Base-by-base conservation (phyloP, 2,888 invertebrate species). In the Drosophila maculinotata region DNA sequence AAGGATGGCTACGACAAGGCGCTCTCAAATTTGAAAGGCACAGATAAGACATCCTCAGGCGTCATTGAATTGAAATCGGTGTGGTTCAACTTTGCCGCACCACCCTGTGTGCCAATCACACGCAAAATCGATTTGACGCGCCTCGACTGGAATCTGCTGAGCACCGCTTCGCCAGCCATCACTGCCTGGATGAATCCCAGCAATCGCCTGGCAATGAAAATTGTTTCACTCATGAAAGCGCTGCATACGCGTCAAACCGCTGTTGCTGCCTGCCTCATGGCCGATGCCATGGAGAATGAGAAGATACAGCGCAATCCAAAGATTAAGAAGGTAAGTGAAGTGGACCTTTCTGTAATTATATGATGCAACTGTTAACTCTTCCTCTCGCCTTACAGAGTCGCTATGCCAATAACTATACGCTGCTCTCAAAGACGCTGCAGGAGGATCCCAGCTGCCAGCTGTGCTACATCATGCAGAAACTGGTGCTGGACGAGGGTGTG, bases 121-220 rank as follows among this genome's bases (percentile, higher is more conserved):
- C 94, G 97, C 76, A 98, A 98, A 92, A 97, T 98, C 79, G 98
- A 98, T 90, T 97, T 96, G 86, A 98, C 98, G 0, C 95, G 98
- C 81, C 92, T 98, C 83, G 98, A 99, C 92, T 99, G 99, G 98
- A 99, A 99, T 92, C 92, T 99, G 54, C 92, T 99, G 51, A 98
- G 98, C 89, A 98, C 98, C 1, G 98, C 98, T 5, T 97, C 98
- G 0, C 98, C 99, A 0, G 97, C 98, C 0, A 98, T 99, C 80
- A 98, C 98, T 89, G 98, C 98, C 1, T 99, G 99, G 99, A 95
- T 99, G 95, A 98, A 98, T 93, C 98, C 98, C 0, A 95, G 96
- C 90, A 98, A 98, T 92, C 93, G 97, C 14, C 94, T 98, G 64
- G 96, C 97, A 44, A 96, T 96, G 65, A 94, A 96, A 76, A 95